phyloP scores from a whole-genome alignment of 2,888 invertebrate genomes.

The Himalopsyche japonica region DNA sequence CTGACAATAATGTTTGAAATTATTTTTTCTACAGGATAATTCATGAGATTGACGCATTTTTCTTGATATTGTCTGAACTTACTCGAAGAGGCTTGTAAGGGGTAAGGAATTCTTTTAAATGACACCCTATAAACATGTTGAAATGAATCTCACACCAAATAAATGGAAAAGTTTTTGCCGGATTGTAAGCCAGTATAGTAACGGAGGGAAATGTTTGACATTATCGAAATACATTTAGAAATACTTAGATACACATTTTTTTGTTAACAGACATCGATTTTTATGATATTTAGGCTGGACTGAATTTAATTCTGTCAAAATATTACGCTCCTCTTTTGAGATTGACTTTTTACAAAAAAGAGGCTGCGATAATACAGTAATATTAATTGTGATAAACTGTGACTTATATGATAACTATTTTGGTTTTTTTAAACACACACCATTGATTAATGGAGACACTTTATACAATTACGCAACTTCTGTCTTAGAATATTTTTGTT shows the following conservation, averaged over 20 bases:
- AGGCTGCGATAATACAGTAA: not conserved
- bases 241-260: not conserved
- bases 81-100: too few species aligned
- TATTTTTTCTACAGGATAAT: too few species aligned
- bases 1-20: too few species aligned
- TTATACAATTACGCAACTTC: not conserved
- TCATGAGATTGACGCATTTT: too few species aligned
- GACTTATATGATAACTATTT: not conserved
- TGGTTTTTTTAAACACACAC: not conserved
- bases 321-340: not conserved
- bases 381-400: not conserved
- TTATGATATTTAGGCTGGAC: constrained; percentile 1
- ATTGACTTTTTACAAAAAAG: not conserved
- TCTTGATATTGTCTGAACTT: too few species aligned
- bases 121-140: too few species aligned
- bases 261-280: not conserved
- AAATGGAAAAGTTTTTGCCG: too few species aligned
- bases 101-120: too few species aligned
- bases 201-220: not conserved
- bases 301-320: not conserved
- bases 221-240: not conserved
- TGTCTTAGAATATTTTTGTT: not conserved
- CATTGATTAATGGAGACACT: not conserved
- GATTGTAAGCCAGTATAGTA: not conserved
- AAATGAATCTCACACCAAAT: not conserved